A percentile compares a stretch with the other conserved stretches of the same genome.
phyloP scores from a whole-genome alignment of 2,797 vertebrate genomes.

The Cuculus canorus region DNA sequence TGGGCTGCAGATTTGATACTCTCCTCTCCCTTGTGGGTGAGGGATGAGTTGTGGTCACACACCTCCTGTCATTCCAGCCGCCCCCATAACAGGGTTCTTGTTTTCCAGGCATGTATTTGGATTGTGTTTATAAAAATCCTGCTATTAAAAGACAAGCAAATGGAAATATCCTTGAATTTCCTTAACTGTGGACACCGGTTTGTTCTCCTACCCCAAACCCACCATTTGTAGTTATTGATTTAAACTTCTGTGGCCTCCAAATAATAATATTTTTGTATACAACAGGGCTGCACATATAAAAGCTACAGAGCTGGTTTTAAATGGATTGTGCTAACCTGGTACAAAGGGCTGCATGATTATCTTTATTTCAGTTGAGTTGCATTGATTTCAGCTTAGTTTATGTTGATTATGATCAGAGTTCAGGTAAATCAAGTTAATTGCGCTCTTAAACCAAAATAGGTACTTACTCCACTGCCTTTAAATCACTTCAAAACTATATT shows the following conservation, averaged over 20 bases:
- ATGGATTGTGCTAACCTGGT: not conserved
- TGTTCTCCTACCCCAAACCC: not conserved
- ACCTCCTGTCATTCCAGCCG: too few relatives aligned
- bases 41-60: not conserved
- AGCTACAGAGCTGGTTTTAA: not conserved
- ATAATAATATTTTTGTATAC: not conserved
- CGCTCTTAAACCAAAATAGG: not conserved
- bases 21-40: not conserved
- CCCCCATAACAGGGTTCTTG: not conserved
- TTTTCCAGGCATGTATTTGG: not conserved
- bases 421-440: conserved; percentile 12
- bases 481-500: not conserved
- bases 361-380: not conserved
- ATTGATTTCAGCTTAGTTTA: conserved; percentile 15
- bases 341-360: not conserved
- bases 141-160: not conserved
- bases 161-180: not conserved
- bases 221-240: not conserved
- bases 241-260: not conserved
- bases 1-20: not conserved
- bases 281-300: not conserved
- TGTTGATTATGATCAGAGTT: not conserved
- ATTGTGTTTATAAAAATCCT: not conserved
- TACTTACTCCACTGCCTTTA: not conserved
- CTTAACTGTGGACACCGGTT: not conserved